phyloP scores from a whole-genome alignment of 2,888 invertebrate species.

The Aethes cnicana region DNA sequence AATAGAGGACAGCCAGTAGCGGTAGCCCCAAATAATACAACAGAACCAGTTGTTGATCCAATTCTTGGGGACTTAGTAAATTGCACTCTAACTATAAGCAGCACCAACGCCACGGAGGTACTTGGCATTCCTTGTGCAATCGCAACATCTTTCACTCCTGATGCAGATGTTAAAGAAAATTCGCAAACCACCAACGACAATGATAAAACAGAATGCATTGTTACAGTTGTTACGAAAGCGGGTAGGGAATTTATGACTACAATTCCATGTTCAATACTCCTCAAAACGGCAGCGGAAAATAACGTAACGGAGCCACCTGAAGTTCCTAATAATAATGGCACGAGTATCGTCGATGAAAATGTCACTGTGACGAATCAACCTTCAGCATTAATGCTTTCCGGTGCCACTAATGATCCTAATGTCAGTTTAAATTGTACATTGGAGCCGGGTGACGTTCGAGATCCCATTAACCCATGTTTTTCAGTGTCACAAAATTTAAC shows the following conservation, averaged over 20 bases:
- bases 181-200: constrained; percentile 47
- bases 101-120: constrained; percentile 65
- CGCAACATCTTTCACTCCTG: constrained; percentile 75
- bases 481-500: constrained; percentile 64
- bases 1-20: constrained; percentile 74
- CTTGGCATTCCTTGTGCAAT: constrained; percentile 77
- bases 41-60: constrained; percentile 56
- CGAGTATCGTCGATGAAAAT: constrained; percentile 40
- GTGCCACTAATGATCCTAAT: constrained; percentile 39
- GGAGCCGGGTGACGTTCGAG: constrained; percentile 56
- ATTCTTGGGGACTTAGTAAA: constrained; percentile 70
- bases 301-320: constrained; percentile 71
- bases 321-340: constrained; percentile 36
- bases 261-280: constrained; percentile 72
- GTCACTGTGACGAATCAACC: constrained; percentile 44
- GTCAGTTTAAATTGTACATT: constrained; percentile 49
- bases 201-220: constrained; percentile 71
- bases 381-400: constrained; percentile 46
- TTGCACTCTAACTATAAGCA: constrained; percentile 72
- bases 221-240: constrained; percentile 68
- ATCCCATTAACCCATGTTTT: constrained; percentile 73
- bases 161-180: constrained; percentile 66
- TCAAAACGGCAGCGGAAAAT: constrained; percentile 73
- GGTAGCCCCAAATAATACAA: constrained; percentile 63
- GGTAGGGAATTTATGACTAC: constrained; percentile 72